Base-by-base conservation (phyloP, 2,888 invertebrate genomes). In the Neoscelio sp. region DNA sequence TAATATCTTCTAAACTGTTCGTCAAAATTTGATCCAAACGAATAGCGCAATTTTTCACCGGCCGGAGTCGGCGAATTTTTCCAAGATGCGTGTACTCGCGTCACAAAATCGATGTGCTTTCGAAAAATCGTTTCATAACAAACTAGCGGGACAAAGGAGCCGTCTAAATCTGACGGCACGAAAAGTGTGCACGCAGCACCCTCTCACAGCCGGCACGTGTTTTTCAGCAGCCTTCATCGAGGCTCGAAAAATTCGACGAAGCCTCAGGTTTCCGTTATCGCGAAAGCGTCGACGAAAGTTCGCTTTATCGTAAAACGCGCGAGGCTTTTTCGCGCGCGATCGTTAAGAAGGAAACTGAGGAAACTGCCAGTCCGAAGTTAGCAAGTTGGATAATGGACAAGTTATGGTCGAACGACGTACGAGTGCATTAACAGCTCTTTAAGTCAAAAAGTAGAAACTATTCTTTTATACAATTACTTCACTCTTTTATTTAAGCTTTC, bases 311-410 rank as follows among this genome's bases (percentile, higher is more conserved):
- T 75, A 78, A 81, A 84, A 78, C 56, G 82, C 81, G 82, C 67
- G 82, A 75, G 67, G 64, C 80, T 80, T 82, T 82, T 82, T 77
- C 80, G 71, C 58, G 38, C 52, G 58, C 50, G 77, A 77, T 82
- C 79, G 81, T 81, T 81, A 80, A 70, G 71, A 64, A 65, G 71
- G 65, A 65, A 80, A 62, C 65, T 73, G 62, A 18, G 28, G 60
- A 7, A 65, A 17, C n/a, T n/a, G 70, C 58, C 17, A 28, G 33
- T 38, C 71, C 42, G 81, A 87, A 88, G 84, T 87, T 87, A 83
- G 83, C 83, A 87, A 89, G 87, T 87, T 85, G 86, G 87, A 87
- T 89, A 89, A 89, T 89, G 88, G 86, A 80, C 80, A 88, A 88
- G 88, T 89, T 89, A 88, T 89, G 85, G 83, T 82, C 83, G 81